Evolutionary conservation across 2,888 invertebrate species (phyloP), one percentile per base, ranked within the genome.

Genomic region (Resseliella maxima): DNA sequence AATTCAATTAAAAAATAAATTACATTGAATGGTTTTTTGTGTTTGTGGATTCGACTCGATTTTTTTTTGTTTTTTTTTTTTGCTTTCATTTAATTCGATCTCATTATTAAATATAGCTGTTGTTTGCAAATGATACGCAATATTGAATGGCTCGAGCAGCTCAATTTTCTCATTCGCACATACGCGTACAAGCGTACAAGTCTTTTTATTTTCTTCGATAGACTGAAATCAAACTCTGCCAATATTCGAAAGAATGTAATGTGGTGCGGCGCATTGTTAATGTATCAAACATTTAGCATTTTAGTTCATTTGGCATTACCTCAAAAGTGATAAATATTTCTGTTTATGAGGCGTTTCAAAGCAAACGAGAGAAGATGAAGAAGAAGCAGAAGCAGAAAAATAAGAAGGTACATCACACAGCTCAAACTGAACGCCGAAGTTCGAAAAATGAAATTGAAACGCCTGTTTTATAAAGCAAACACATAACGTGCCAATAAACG

Each of bases 231-330:
- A 38, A 83, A 83, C 3, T 8, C 10, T n/a, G 15, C 31, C 31
- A 31, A 83, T 83, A 2, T 35, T 36, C 38, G 15, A 72, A 72
- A 72, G 72, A 72, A 72, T 72, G 72, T 31, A 15, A 35, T 35
- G 31, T 15, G 15, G 31, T 72, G 72, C 31, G 72, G 72, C 31
- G n/a, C 72, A 72, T 72, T 72, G 72, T 72, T 72, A 72, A 72
- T 72, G 72, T 72, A 72, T 72, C 24, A 38, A 83, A 83, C n/a
- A 41, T 85, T 85, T 45, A 85, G 18, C 46, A 45, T 85, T 45
- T 50, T 85, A 41, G 85, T 85, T 85, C 85, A 85, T 85, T 85
- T 85, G 85, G 85, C 85, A 85, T 85, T 85, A 85, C 45, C 85
- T 85, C 85, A 85, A 85, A 85, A 46, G 45, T 85, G 46, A 85